Conservation (phyloP, 2,888 invertebrate species). For the Cheilosia scutellata region DNA sequence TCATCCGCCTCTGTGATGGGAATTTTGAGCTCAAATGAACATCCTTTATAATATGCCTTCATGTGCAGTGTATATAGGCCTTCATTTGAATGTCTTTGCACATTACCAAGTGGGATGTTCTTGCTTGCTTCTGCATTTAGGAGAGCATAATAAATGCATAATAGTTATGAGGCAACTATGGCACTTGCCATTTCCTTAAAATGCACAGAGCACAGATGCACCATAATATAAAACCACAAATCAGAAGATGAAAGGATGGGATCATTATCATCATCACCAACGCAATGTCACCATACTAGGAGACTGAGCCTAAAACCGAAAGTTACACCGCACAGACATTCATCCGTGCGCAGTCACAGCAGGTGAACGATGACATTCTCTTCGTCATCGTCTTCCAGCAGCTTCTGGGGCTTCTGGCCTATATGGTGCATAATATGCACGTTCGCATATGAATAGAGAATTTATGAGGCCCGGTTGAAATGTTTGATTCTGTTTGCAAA, state of each 20-base stretch:
- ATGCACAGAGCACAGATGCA: conserved; percentile 49
- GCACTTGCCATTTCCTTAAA: conserved; percentile 61
- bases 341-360: conserved; percentile 14
- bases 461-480: conserved; percentile 43
- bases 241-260: conserved; percentile 63
- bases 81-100: conserved; percentile 5
- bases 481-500: conserved; percentile 62
- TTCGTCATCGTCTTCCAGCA: conserved; percentile 50
- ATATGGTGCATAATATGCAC: neutral
- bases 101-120: neutral
- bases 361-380: conserved; percentile 65
- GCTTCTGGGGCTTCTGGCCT: neutral
- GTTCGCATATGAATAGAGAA: conserved; percentile 41
- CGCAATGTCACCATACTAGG: conserved; percentile 28
- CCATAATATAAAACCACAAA: conserved; percentile 56
- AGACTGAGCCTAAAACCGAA: conserved; percentile 50
- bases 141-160: conserved; percentile 52
- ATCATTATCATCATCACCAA: conserved; percentile 70
- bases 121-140: neutral
- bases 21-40: conserved; percentile 8
- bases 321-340: conserved; percentile 42
- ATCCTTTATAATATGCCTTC: conserved; percentile 13
- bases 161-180: conserved; percentile 51
- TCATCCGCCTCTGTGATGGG: conserved; percentile 25
- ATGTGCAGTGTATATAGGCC: neutral